phyloP scores from a whole-genome alignment of 2,888 invertebrate genomes.

The Sesamia inferens region DNA sequence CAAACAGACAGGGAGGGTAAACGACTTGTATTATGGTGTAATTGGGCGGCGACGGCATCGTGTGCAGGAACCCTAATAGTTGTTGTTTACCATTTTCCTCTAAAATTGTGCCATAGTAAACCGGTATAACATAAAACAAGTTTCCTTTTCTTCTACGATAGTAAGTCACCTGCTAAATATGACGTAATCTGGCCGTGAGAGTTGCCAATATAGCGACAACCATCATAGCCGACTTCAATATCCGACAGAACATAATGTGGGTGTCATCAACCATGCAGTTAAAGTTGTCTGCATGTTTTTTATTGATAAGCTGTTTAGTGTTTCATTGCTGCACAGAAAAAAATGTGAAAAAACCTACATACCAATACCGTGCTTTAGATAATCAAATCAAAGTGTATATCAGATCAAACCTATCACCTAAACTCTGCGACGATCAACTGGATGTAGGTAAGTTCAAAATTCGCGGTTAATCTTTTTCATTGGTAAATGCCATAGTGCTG shows the following conservation, averaged over 20 bases:
- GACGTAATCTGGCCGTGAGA: slow-evolving; percentile 22
- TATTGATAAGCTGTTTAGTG: slow-evolving; percentile 17
- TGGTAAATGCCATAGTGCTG: slow-evolving; percentile 12
- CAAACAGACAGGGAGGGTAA: too few species aligned
- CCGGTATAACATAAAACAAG: slow-evolving; percentile 34
- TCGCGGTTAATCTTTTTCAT: slow-evolving; percentile 18
- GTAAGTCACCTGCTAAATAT: not conserved
- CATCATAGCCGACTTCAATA: not conserved
- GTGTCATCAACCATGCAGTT: slow-evolving; percentile 27
- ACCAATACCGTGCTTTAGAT: slow-evolving; percentile 5
- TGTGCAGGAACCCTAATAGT: too few species aligned
- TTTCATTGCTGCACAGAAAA: slow-evolving; percentile 7
- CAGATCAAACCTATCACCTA: not conserved
- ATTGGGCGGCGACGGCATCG: too few species aligned
- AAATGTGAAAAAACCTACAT: slow-evolving; percentile 1
- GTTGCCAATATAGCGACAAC: slow-evolving; percentile 16
- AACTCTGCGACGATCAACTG: slow-evolving; percentile 15
- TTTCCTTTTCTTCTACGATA: slow-evolving; percentile 8
- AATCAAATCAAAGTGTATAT: not conserved
- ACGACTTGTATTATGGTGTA: too few species aligned
- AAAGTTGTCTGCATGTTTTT: slow-evolving; percentile 27
- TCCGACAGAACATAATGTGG: not conserved
- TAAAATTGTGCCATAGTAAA: not conserved
- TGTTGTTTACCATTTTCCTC: too few species aligned
- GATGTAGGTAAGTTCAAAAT: slow-evolving; percentile 37